Percentiles rank a stretch among this genome's conserved stretches.
phyloP scores from a whole-genome alignment of 2,113 vertebrate species.

The Catagonus wagneri region DNA sequence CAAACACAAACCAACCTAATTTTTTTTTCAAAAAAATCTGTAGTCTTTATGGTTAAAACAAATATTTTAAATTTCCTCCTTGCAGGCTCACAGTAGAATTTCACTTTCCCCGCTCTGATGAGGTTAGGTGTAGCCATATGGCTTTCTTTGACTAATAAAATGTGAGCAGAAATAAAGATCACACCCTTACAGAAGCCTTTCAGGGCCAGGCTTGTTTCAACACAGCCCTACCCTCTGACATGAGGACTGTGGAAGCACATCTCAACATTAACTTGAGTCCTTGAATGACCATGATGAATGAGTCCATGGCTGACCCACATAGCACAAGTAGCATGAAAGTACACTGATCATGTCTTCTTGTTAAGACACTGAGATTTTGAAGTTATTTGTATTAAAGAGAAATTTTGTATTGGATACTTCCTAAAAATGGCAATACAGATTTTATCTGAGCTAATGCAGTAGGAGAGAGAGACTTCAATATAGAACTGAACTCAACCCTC shows the following conservation, averaged over 20 bases:
- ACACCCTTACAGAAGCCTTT: background rate
- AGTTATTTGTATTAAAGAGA: background rate
- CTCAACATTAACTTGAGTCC: background rate
- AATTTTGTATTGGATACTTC: background rate
- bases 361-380: background rate
- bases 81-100: background rate
- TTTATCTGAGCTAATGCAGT: background rate
- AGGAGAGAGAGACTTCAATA: background rate
- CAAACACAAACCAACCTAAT: background rate
- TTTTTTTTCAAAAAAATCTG: background rate
- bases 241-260: background rate
- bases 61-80: conserved; percentile 21
- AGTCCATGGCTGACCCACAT: background rate
- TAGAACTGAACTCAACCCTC: background rate
- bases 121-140: background rate
- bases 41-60: background rate
- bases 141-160: background rate
- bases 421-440: background rate
- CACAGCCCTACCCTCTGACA: background rate
- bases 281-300: background rate
- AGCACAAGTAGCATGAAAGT: background rate
- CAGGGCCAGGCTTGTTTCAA: background rate
- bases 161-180: background rate
- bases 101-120: background rate
- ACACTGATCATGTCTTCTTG: too few species aligned